Evolutionary conservation across 2,888 invertebrate species (phyloP), one percentile per base, ranked within the genome.

Genomic region (Cheilosia variabilis): DNA sequence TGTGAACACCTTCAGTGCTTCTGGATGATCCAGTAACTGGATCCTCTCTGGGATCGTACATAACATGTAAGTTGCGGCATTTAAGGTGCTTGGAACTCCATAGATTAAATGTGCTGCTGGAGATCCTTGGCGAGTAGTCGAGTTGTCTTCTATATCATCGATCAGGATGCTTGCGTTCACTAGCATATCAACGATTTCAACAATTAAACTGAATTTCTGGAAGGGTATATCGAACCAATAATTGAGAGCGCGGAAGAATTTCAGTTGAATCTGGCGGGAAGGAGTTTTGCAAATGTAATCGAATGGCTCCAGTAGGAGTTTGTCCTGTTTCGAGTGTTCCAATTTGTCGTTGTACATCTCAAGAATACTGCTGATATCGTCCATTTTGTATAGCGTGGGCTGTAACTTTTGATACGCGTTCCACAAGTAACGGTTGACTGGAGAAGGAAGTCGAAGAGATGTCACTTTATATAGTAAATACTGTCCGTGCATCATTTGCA

Each of bases 91-190:
- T 13, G 98, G 96, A 69, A 98, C 95, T 47, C 99, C 99, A 93
- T 97, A 99, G 89, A 99, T 98, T 72, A 97, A 96, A 93, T 99
- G 99, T 4, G 99, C 98, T 22, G 98, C 98, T 15, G 98, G 98
- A 88, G 97, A 96, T 24, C 98, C 98, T 90, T 98, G 94, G 87
- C 98, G 94, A 69, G 99, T 93, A 89, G 97, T 96, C 15, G 98
- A 98, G 93, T 96, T 97, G 93, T 99, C 99, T 94, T 99, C 97
- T 91, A 99, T 99, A 93, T 99, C 99, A 93, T 99, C 99, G 91
- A 98, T 95, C 98, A 99, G 93, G 78, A 99, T 94, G 93, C 98
- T 98, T 78, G 98, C 96, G 93, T 98, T 99, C 92, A 99, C 99
- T 43, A 99, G 94, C 95, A 99, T 97, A 93, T 98, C 97, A 22